Percentiles rank a stretch among this genome's conserved stretches.
These are phyloP conservation scores for Hypanus sabinus DNA, from an alignment of 2,113 vertebrate species.

Conservation along the genomic window DNA sequence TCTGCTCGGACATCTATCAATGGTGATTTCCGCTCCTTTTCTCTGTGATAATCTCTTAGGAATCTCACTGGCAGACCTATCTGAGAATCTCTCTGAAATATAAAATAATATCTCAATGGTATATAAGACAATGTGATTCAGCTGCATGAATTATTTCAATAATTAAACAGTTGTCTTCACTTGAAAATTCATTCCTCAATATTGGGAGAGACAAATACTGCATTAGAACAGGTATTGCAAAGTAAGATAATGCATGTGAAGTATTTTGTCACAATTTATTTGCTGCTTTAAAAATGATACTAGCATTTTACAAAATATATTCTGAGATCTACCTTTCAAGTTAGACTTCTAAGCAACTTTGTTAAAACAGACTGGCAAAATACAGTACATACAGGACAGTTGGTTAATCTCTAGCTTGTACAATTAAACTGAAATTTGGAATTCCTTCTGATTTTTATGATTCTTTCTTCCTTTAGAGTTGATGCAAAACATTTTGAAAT, in stretches of 20 bases:
- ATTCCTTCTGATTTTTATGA: neutral
- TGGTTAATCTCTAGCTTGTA: neutral
- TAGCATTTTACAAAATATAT: neutral
- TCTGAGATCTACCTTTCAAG: neutral
- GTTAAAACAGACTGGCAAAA: neutral
- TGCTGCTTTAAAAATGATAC: neutral
- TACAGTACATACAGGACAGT: neutral
- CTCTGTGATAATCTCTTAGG: neutral
- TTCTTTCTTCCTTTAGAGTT: neutral
- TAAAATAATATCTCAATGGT: neutral
- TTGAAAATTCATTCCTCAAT: neutral
- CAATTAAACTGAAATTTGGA: neutral
- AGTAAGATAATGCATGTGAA: neutral
- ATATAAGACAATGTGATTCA: neutral
- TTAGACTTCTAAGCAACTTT: neutral
- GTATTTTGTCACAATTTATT: neutral
- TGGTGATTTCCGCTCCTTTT: neutral
- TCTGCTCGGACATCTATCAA: neutral
- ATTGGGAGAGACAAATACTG: neutral
- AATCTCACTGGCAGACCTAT: too few relatives aligned
- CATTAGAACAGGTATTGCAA: neutral
- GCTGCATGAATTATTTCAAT: neutral
- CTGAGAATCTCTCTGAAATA: too few relatives aligned
- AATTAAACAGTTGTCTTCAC: neutral
- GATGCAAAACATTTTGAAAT: neutral